Evolutionary conservation across 2,797 vertebrate species (phyloP).

Genomic region (Acanthurus leucopareius): DNA sequence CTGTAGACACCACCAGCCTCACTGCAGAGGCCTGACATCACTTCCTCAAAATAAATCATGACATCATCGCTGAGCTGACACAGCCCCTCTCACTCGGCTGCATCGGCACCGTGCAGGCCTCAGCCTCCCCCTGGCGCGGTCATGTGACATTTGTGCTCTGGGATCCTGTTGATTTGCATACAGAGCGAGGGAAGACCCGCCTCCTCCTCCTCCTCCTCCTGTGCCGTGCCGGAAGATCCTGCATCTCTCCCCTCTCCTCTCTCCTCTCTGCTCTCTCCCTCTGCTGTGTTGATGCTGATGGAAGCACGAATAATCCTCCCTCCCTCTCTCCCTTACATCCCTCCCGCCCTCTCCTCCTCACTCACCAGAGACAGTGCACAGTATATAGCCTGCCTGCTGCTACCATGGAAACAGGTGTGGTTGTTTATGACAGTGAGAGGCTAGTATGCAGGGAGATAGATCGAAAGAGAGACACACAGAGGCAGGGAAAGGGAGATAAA

Average conservation of each 20-base stretch:
- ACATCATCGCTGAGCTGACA: conserved; percentile 83
- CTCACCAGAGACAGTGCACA: conserved; percentile 81
- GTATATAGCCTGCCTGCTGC: conserved; percentile 82
- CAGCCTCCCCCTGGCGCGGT: conserved; percentile 59
- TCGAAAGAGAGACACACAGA: conserved; percentile 65
- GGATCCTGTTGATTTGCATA: conserved; percentile 74
- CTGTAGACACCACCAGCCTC: conserved; percentile 65
- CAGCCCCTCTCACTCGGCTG: conserved; percentile 70
- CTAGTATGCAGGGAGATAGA: conserved; percentile 79
- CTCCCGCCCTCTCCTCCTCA: conserved; percentile 74
- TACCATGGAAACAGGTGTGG: conserved; percentile 89
- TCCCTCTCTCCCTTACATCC: conserved; percentile 60
- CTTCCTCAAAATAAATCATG: conserved; percentile 89
- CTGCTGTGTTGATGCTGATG: conserved; percentile 76
- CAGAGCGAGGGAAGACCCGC: conserved; percentile 66
- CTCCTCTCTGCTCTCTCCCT: conserved; percentile 54
- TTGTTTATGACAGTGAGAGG: conserved; percentile 86
- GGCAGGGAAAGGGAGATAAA: conserved; percentile 66
- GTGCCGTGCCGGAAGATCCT: conserved; percentile 74
- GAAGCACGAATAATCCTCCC: conserved; percentile 77
- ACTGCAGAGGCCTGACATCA: conserved; percentile 87
- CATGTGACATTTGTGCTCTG: conserved; percentile 73
- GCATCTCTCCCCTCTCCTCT: conserved; percentile 63
- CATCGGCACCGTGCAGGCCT: conserved; percentile 66
- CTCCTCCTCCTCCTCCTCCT: conserved; percentile 61